Evolutionary conservation across 2,113 vertebrate species (phyloP).

Genomic region (Aspiorhynchus laticeps): DNA sequence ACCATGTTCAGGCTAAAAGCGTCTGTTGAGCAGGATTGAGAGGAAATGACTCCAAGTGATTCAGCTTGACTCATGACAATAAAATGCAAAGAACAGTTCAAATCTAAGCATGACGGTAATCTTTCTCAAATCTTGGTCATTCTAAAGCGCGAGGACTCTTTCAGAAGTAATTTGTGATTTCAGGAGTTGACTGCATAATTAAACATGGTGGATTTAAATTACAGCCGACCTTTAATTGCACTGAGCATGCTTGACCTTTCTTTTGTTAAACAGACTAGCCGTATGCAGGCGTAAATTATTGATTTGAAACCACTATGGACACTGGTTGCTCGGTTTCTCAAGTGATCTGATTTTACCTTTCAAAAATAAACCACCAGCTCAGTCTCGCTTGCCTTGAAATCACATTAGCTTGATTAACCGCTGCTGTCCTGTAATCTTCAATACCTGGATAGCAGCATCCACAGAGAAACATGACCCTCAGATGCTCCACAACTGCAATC

Average conservation of each 20-base stretch:
- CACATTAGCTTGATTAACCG: constrained; percentile 1
- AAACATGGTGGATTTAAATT: constrained; percentile 21
- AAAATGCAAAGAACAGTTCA: not conserved
- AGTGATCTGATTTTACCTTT: not conserved
- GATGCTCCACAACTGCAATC: not conserved
- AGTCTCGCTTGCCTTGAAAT: not conserved
- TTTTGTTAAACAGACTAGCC: constrained; percentile 12
- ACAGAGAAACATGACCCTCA: not conserved
- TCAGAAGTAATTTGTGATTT: not conserved
- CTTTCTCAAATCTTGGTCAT: not conserved
- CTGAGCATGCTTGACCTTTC: constrained; percentile 31
- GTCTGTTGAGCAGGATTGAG: not conserved
- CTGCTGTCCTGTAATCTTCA: constrained; percentile 6
- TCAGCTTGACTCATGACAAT: not conserved
- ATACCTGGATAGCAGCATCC: not conserved
- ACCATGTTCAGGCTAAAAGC: not conserved
- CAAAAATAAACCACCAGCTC: constrained; percentile 22
- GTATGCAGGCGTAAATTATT: constrained; percentile 2
- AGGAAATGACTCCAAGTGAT: not conserved
- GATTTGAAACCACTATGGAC: not conserved
- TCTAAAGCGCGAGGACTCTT: not conserved
- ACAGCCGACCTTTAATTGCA: constrained; percentile 28
- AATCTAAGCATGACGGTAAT: not conserved
- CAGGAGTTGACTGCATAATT: not conserved
- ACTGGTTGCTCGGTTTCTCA: not conserved